A percentile compares a stretch with the other conserved stretches of the same genome.
Conservation (phyloP, 2,113 vertebrate species). For the Cinclus cinclus region DNA sequence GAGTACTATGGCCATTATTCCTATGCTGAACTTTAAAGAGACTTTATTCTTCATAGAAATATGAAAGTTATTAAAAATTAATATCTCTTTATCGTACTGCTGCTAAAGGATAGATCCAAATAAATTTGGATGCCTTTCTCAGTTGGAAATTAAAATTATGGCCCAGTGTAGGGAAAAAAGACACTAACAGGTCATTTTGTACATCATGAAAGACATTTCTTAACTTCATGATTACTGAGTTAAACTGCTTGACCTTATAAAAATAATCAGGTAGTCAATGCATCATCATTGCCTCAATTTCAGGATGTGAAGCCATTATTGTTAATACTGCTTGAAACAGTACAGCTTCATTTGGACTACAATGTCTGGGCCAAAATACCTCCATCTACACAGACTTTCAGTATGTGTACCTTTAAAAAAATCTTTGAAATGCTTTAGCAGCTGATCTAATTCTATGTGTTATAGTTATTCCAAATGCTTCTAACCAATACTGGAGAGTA, state of each 20-base stretch:
- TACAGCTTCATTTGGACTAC: neutral
- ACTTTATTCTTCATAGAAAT: neutral
- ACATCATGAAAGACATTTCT: neutral
- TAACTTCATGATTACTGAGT: neutral
- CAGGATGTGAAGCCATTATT: neutral
- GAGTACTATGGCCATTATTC: neutral
- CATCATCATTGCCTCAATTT: neutral
- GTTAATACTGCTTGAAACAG: neutral
- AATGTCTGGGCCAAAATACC: neutral
- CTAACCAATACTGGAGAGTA: neutral
- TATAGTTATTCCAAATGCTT: neutral
- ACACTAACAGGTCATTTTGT: neutral
- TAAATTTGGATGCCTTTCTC: neutral
- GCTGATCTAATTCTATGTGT: neutral
- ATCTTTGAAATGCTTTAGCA: neutral
- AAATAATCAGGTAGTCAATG: neutral
- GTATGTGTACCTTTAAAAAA: neutral
- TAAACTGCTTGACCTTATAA: slow-evolving; percentile 20
- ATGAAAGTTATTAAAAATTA: neutral
- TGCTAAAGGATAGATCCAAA: neutral
- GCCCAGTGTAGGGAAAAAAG: neutral
- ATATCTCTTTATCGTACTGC: neutral
- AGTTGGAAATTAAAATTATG: neutral
- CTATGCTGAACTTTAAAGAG: neutral
- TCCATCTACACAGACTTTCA: neutral